phyloP scores from a whole-genome alignment of 2,797 vertebrate species.

The Helicolenus hilgendorfi region DNA sequence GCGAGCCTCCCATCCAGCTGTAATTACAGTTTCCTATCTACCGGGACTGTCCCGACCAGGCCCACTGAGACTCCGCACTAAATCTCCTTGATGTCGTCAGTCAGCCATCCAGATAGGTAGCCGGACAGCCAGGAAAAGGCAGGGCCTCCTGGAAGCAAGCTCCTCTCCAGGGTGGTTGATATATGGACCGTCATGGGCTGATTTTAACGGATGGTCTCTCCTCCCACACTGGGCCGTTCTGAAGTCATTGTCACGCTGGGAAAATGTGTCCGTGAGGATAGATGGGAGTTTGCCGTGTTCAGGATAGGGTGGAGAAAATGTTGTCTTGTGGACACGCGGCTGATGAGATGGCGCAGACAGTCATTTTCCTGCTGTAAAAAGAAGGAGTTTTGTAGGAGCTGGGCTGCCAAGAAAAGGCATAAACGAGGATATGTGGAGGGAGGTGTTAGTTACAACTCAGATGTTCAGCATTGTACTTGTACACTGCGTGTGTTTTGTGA shows the following conservation, averaged over 20 bases:
- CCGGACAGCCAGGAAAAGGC: conserved; percentile 50
- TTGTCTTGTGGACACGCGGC: conserved; percentile 51
- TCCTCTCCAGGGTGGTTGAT: conserved; percentile 66
- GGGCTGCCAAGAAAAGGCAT: conserved; percentile 44
- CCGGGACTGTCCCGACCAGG: conserved; percentile 60
- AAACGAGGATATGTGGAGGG: conserved; percentile 28
- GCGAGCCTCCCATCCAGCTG: conserved; percentile 49
- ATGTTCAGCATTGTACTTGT: neutral
- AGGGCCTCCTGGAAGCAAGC: conserved; percentile 55
- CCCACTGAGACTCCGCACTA: conserved; percentile 65
- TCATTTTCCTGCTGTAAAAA: conserved; percentile 39
- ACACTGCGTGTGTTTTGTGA: neutral
- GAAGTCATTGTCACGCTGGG: conserved; percentile 72
- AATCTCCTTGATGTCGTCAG: conserved; percentile 74
- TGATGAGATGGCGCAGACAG: conserved; percentile 48
- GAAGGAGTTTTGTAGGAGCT: conserved; percentile 19
- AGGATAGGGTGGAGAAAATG: conserved; percentile 62
- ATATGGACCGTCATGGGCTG: conserved; percentile 54
- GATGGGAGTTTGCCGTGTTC: conserved; percentile 75
- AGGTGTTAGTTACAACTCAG: conserved; percentile 4
- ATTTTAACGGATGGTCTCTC: conserved; percentile 74
- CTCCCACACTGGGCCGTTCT: conserved; percentile 41
- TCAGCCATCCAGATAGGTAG: conserved; percentile 64
- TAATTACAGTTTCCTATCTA: conserved; percentile 83
- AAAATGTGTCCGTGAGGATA: conserved; percentile 75